phyloP scores from a whole-genome alignment of 2,797 vertebrate genomes.

The Acipenser oxyrinchus region DNA sequence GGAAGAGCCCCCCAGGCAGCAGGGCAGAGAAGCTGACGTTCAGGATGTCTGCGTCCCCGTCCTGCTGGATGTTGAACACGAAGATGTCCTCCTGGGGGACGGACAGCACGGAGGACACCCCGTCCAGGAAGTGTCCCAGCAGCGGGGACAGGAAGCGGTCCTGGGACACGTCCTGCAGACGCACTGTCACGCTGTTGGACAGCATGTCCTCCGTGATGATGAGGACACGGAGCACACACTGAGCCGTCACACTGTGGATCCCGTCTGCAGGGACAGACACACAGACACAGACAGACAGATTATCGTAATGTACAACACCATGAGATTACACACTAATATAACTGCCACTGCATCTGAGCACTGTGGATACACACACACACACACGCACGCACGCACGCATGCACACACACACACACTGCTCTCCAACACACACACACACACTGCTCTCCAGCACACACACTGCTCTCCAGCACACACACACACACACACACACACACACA shows the following conservation, averaged over 20 bases:
- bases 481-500: background rate
- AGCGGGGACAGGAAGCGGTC: constrained; percentile 91
- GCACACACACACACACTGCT: background rate
- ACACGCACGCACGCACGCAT: background rate
- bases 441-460: too few relatives aligned
- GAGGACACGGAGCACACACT: constrained; percentile 83
- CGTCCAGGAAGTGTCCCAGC: constrained; percentile 82
- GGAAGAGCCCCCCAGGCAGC: constrained; percentile 75
- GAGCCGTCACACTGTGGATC: constrained; percentile 66
- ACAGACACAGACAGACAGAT: background rate
- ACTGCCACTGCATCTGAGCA: constrained; percentile 7
- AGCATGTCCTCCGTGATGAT: constrained; percentile 97
- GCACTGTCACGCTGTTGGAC: constrained; percentile 91
- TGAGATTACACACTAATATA: constrained; percentile 1
- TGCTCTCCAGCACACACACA: background rate
- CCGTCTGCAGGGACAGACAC: constrained; percentile 46
- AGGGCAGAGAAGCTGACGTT: constrained; percentile 91
- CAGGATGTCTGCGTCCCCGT: constrained; percentile 78
- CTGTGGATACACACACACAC: background rate
- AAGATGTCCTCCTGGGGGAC: constrained; percentile 87
- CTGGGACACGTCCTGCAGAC: constrained; percentile 97
- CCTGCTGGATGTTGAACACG: constrained; percentile 94
- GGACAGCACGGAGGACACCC: constrained; percentile 82
- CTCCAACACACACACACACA: background rate
- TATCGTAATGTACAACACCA: background rate